Evolutionary conservation across 2,797 vertebrate species (phyloP).

Genomic region (Ficedula albicollis): DNA sequence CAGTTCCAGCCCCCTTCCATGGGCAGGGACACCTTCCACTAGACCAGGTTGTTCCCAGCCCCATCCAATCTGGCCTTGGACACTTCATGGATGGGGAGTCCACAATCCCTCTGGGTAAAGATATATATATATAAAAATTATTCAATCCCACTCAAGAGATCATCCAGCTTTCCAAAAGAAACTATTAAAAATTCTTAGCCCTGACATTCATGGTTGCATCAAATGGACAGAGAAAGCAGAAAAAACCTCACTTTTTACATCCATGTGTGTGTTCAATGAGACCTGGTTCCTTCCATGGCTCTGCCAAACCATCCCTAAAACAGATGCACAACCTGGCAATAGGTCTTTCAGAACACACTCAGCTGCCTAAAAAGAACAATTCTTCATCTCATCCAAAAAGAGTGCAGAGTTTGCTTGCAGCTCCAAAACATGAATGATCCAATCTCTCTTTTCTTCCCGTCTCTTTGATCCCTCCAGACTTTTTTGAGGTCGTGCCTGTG

Average conservation of each 20-base stretch:
- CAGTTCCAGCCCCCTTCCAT: not conserved
- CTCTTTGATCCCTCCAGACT: not conserved
- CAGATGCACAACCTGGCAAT: accelerated
- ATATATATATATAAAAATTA: not conserved
- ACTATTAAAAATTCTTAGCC: not conserved
- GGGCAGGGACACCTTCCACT: not conserved
- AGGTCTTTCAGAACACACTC: not conserved
- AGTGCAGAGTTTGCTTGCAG: not conserved
- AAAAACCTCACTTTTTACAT: not conserved
- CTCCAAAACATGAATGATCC: accelerated
- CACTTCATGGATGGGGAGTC: not conserved
- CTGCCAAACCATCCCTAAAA: not conserved
- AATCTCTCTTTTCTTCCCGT: not conserved
- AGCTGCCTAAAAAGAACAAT: not conserved
- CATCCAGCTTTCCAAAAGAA: not conserved
- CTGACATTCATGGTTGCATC: not conserved
- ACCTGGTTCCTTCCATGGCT: not conserved
- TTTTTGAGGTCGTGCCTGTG: not conserved
- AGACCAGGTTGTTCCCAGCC: not conserved
- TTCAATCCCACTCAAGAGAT: not conserved
- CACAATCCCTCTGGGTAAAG: not conserved
- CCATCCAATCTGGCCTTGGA: not conserved
- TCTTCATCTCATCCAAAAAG: not conserved
- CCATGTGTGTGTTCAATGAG: accelerated
- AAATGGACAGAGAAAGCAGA: not conserved